Evolutionary conservation across 2,113 vertebrate species (phyloP).

Genomic region (Haemorhous mexicanus): DNA sequence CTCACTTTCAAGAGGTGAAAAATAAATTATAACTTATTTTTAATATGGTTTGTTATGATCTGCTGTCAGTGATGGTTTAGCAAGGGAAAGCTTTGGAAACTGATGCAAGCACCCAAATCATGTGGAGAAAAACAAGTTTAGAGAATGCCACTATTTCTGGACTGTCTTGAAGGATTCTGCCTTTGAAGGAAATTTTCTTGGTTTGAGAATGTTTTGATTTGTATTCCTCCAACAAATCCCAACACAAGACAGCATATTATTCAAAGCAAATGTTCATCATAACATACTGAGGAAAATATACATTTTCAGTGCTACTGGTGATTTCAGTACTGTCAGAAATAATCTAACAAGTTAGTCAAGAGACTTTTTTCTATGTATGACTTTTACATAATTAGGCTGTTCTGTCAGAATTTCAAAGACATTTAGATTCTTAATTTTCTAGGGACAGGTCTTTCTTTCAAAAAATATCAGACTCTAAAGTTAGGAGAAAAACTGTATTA

Average conservation of each 20-base stretch:
- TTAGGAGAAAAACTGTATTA: neutral
- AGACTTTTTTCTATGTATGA: neutral
- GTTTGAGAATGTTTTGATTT: slow-evolving; percentile 22
- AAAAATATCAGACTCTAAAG: neutral
- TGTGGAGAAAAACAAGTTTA: neutral
- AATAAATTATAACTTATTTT: neutral
- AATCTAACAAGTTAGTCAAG: neutral
- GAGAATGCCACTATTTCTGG: neutral
- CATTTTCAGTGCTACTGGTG: neutral
- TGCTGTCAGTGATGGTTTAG: neutral
- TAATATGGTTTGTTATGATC: neutral
- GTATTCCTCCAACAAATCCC: neutral
- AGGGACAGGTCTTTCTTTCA: neutral
- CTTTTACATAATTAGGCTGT: neutral
- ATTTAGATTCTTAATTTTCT: neutral
- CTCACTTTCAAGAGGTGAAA: neutral
- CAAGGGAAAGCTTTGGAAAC: neutral
- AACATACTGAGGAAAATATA: neutral
- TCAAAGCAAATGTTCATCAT: neutral
- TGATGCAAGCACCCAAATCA: neutral
- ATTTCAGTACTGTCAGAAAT: neutral
- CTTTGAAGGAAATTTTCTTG: slow-evolving; percentile 12
- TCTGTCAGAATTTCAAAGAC: neutral
- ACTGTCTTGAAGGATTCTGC: neutral
- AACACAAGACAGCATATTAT: neutral